Conservation (phyloP, 2,888 invertebrate genomes). For the Drosophila mimetica region DNA sequence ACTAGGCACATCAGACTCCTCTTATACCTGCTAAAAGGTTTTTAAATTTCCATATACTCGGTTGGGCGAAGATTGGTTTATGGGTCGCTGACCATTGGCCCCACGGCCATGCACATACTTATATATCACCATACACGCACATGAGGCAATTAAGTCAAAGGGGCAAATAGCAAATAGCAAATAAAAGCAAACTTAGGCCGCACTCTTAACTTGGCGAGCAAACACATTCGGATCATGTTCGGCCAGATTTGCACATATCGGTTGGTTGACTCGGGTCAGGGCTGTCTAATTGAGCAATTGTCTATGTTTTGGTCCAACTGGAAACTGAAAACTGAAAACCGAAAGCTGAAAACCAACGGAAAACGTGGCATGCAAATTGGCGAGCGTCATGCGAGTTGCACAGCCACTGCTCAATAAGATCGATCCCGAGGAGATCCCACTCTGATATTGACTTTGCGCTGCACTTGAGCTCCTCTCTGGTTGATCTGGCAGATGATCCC, state of each 20-base stretch:
- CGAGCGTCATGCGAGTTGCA: neutral
- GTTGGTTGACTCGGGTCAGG: conserved; percentile 43
- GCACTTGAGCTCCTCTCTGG: conserved; percentile 3
- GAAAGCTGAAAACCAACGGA: neutral
- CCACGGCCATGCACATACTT: conserved; percentile 16
- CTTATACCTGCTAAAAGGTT: neutral
- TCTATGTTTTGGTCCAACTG: conserved; percentile 9
- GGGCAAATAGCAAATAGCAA: conserved; percentile 18
- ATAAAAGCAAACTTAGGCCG: conserved; percentile 13
- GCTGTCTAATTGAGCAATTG: conserved; percentile 39
- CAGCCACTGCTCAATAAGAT: neutral
- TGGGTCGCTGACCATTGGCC: conserved; percentile 44
- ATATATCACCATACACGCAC: neutral
- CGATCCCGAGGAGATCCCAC: neutral
- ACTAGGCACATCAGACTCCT: neutral
- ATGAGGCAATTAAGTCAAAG: conserved; percentile 32
- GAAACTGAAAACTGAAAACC: neutral
- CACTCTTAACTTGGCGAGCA: conserved; percentile 19
- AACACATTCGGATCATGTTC: conserved; percentile 19
- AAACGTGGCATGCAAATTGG: conserved; percentile 2
- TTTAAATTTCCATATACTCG: conserved; percentile 11
- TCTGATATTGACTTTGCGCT: conserved; percentile 1
- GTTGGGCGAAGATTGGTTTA: conserved; percentile 31
- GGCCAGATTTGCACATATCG: conserved; percentile 37
- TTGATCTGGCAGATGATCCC: neutral